These are phyloP conservation scores for Naja naja DNA, from an alignment of 2,113 vertebrate species.

Conservation along the genomic window DNA sequence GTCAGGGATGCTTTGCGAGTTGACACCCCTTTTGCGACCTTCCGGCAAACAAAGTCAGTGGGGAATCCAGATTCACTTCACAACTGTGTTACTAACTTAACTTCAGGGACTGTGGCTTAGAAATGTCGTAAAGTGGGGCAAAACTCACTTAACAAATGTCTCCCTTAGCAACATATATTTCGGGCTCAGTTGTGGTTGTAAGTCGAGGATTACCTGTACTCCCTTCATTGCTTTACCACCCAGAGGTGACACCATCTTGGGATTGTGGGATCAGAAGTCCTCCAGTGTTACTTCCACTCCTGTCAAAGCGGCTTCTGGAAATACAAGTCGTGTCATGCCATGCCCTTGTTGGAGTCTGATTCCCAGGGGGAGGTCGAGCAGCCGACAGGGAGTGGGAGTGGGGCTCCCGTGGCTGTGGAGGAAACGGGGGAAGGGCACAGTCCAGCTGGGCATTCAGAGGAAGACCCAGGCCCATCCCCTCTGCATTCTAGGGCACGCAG, in stretches of 20 bases:
- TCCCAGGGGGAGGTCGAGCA: too few relatives aligned
- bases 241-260: not conserved
- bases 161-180: not conserved
- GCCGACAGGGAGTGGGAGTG: too few relatives aligned
- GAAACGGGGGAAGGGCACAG: too few relatives aligned
- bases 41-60: not conserved
- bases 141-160: not conserved
- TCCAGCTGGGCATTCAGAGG: too few relatives aligned
- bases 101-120: too few relatives aligned
- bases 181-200: not conserved
- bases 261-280: not conserved
- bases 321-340: not conserved
- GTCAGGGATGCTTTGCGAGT: too few relatives aligned
- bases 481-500: too few relatives aligned
- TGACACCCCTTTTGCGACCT: not conserved
- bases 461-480: too few relatives aligned
- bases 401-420: too few relatives aligned
- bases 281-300: not conserved
- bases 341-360: too few relatives aligned
- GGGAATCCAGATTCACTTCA: not conserved
- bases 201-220: not conserved
- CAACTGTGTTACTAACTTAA: too few relatives aligned
- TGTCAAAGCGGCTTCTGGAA: not conserved
- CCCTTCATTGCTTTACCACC: not conserved
- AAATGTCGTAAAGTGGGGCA: too few relatives aligned